phyloP scores from a whole-genome alignment of 1,140 invertebrate genomes.

The Drosophila subpulchrella region DNA sequence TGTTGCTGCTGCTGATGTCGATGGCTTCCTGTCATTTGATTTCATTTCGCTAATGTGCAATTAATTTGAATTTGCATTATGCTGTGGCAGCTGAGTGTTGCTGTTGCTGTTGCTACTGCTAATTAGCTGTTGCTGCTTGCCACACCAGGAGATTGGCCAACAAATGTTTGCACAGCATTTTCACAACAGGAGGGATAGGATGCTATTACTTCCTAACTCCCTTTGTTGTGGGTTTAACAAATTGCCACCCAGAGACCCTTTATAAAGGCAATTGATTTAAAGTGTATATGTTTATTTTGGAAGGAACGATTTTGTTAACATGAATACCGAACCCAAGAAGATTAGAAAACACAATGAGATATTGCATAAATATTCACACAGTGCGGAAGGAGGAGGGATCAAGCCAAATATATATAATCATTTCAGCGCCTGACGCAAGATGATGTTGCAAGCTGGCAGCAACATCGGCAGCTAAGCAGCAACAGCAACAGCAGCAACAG shows the following conservation, averaged over 20 bases:
- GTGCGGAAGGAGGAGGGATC: neutral
- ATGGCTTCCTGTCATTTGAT: slow-evolving; percentile 66
- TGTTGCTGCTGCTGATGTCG: slow-evolving; percentile 18
- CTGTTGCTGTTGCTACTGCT: slow-evolving; percentile 22
- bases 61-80: slow-evolving; percentile 65
- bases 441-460: slow-evolving; percentile 64
- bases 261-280: neutral
- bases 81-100: slow-evolving; percentile 15
- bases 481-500: slow-evolving; percentile 15
- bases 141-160: slow-evolving; percentile 19
- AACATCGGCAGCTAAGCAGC: slow-evolving; percentile 13
- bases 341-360: neutral
- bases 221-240: too few species aligned
- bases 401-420: slow-evolving; percentile 57
- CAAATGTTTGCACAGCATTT: slow-evolving; percentile 1
- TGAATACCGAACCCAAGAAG: neutral
- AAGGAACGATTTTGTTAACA: neutral
- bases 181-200: neutral
- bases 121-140: slow-evolving; percentile 48
- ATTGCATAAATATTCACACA: slow-evolving; percentile 23
- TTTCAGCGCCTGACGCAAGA: slow-evolving; percentile 67
- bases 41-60: slow-evolving; percentile 61
- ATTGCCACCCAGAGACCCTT: neutral
- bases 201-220: neutral
- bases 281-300: neutral